Evolutionary conservation across 2,888 invertebrate species (phyloP).

Genomic region (Ormyrus labotus): DNA sequence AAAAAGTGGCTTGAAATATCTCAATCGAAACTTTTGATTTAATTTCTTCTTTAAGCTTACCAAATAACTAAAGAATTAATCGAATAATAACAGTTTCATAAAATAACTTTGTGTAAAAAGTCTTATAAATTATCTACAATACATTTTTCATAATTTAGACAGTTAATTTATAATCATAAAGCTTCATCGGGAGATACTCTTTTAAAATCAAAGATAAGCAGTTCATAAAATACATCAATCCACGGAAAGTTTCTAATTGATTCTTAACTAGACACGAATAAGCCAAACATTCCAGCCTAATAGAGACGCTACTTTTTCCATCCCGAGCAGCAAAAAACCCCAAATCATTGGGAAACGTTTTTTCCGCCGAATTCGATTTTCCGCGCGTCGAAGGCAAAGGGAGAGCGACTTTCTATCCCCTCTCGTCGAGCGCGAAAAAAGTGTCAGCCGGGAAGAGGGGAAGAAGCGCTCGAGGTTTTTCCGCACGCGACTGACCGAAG

Average conservation of each 20-base stretch:
- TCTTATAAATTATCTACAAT: too few species aligned
- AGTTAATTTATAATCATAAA: too few species aligned
- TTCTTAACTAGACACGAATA: constrained; percentile 4
- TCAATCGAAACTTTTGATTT: too few species aligned
- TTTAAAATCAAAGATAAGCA: too few species aligned
- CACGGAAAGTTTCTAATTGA: neutral
- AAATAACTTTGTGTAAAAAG: too few species aligned
- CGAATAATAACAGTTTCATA: too few species aligned
- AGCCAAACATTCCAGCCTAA: constrained; percentile 19
- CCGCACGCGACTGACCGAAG: constrained; percentile 22
- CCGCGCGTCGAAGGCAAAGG: neutral
- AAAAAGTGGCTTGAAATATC: too few species aligned
- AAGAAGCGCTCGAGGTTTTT: neutral
- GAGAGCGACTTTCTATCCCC: too few species aligned
- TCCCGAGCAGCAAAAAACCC: neutral
- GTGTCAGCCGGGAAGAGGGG: neutral
- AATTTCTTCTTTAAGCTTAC: too few species aligned
- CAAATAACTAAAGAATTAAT: too few species aligned
- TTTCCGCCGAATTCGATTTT: constrained; percentile 23
- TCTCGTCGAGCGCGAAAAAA: neutral
- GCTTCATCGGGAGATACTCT: too few species aligned
- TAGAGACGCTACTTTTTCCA: constrained; percentile 19
- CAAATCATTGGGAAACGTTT: constrained; percentile 25
- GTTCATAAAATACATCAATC: neutral
- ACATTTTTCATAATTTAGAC: too few species aligned